A percentile compares a stretch with the other conserved stretches of the same genome.
Conservation (phyloP, 2,113 vertebrate genomes). For the Acanthochromis polyacanthus region DNA sequence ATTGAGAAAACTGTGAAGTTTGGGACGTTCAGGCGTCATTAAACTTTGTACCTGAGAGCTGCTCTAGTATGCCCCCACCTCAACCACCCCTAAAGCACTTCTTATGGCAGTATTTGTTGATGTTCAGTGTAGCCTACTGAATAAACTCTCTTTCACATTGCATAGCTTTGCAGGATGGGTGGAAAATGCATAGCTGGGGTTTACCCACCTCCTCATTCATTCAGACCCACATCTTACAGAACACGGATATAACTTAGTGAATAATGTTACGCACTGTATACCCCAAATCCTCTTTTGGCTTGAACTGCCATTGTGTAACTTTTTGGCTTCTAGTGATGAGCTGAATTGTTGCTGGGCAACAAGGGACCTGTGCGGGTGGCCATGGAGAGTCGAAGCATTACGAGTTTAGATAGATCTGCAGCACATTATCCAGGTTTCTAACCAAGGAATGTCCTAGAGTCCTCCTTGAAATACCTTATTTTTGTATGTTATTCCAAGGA, state of each 20-base stretch:
- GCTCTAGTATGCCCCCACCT: not conserved
- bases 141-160: conserved; percentile 2
- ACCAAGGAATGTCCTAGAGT: conserved; percentile 41
- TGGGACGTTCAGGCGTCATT: conserved; percentile 35
- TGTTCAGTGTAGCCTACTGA: conserved; percentile 3
- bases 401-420: conserved; percentile 53
- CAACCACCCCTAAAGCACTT: conserved; percentile 15
- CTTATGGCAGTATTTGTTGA: too few species aligned
- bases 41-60: conserved; percentile 40
- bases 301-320: conserved; percentile 69
- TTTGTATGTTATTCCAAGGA: conserved; percentile 15
- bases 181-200: conserved; percentile 17
- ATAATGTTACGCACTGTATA: conserved; percentile 19
- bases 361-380: conserved; percentile 78
- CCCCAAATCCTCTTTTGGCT: conserved; percentile 56
- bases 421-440: conserved; percentile 29
- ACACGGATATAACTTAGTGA: conserved; percentile 15
- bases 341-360: conserved; percentile 83
- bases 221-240: conserved; percentile 21
- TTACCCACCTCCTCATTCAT: conserved; percentile 33
- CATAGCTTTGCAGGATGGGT: not conserved
- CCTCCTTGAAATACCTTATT: conserved; percentile 20
- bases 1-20: conserved; percentile 43
- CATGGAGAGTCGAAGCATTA: conserved; percentile 50
- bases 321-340: conserved; percentile 73